Conservation (phyloP, 2,888 invertebrate species). For the Cloeon dipterum region DNA sequence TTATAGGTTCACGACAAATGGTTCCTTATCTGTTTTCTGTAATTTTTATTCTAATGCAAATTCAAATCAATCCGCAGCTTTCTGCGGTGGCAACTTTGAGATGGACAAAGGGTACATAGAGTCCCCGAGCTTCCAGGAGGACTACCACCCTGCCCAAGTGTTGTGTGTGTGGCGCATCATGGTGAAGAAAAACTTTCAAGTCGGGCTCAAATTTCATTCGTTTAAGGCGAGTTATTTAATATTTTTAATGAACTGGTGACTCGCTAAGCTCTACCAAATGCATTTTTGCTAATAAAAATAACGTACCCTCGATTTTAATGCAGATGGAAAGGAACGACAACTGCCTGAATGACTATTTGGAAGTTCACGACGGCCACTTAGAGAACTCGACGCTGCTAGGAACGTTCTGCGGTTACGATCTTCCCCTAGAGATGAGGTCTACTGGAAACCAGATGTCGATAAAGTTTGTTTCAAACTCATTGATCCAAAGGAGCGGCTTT, state of each 20-base stretch:
- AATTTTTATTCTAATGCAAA: slow-evolving; percentile 3
- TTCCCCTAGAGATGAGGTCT: slow-evolving; percentile 81
- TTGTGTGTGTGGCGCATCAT: slow-evolving; percentile 91
- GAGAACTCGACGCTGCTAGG: slow-evolving; percentile 65
- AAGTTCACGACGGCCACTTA: slow-evolving; percentile 75
- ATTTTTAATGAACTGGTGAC: no score
- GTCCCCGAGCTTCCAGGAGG: slow-evolving; percentile 94
- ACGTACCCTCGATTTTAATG: no score
- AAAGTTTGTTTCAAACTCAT: slow-evolving; percentile 89
- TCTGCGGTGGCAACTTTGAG: slow-evolving; percentile 85
- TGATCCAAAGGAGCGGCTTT: slow-evolving; percentile 94
- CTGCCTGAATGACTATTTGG: slow-evolving; percentile 93
- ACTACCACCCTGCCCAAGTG: slow-evolving; percentile 87
- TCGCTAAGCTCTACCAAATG: no score
- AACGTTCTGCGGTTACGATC: slow-evolving; percentile 86
- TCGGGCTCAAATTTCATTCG: slow-evolving; percentile 84
- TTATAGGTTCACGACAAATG: no score
- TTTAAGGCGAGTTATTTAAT: slow-evolving; percentile 66
- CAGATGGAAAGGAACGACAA: slow-evolving; percentile 93
- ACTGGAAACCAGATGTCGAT: slow-evolving; percentile 76
- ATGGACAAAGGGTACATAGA: slow-evolving; percentile 71
- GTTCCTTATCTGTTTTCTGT: no score
- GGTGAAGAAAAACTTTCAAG: slow-evolving; percentile 69
- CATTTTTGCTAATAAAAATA: no score
- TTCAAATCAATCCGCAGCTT: slow-evolving; percentile 40